Base-by-base conservation (phyloP, 2,797 vertebrate genomes). In the Peromyscus nudipes region DNA sequence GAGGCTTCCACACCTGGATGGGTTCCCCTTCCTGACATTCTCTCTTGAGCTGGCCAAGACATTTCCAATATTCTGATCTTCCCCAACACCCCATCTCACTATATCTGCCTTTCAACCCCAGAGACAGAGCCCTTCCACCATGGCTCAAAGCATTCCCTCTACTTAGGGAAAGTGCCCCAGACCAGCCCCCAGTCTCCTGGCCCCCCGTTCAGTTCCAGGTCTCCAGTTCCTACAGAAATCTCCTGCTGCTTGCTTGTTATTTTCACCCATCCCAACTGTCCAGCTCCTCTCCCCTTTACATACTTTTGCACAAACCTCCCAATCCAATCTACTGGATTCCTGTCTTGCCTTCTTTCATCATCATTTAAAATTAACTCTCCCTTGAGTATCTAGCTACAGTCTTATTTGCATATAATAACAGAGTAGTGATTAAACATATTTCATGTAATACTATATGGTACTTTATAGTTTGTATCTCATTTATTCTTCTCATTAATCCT, bases 401-500 rank as follows among this genome's bases (percentile, higher is more conserved):
- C 57, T 81, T 85, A 94, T 95, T 96, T 97, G 95, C 84, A 60
- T 88, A 81, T 88, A 94, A 96, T 93, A 96, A 94, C 60, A 80
- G 11, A 91, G 92, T 71, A 52, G 64, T 75, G 91, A 76, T 84
- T 89, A 93, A 94, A 67, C 85, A 60, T 73, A 60, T 76, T 91
- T 97, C 87, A 80, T 73, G 19, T 94, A 85, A 80, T 90, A 60
- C 34, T 73, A 95, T 88, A 84, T 88, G n/a, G 84, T 88, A 37
- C 73, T 93, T 95, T 46, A 71, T 46, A 91, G 84, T 88, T 81
- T 94, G 71, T 25, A 64, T 93, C 84, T 87, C 67, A 69, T 95
- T 89, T 94, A 81, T 81, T 79, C 94, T 85, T 85, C 11, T 40
- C 6, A 79, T 96, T 89, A 89, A 96, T 96, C 88, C 80, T 94